Conservation (phyloP, 2,888 invertebrate species). For the Tipula helvola region DNA sequence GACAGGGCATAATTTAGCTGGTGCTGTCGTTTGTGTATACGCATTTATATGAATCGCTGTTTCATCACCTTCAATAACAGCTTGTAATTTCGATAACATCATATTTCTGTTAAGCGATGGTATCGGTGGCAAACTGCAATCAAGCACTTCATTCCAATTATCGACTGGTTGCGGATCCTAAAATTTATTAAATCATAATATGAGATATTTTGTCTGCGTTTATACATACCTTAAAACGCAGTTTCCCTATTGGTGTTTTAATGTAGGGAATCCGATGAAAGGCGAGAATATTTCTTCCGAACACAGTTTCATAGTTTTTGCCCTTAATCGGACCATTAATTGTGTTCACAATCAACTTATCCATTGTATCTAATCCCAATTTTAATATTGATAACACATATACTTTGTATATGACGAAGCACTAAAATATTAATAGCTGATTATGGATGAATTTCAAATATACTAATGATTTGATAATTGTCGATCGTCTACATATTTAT, state of each 20-base stretch:
- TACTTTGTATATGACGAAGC: neutral
- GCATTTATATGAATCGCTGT: conserved; percentile 43
- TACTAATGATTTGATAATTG: neutral
- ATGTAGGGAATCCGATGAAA: conserved; percentile 21
- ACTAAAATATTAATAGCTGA: neutral
- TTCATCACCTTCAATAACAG: conserved; percentile 28
- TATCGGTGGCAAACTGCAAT: conserved; percentile 23
- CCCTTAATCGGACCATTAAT: conserved; percentile 27
- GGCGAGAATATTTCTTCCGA: conserved; percentile 25
- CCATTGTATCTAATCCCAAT: neutral
- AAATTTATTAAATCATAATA: no score
- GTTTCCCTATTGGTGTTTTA: conserved; percentile 26
- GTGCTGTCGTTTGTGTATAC: conserved; percentile 26
- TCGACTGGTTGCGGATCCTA: neutral
- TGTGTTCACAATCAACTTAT: conserved; percentile 22
- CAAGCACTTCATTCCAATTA: conserved; percentile 32
- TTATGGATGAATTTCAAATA: neutral
- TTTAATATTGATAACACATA: neutral
- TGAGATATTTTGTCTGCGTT: no score
- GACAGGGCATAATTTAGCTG: conserved; percentile 26
- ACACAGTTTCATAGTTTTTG: conserved; percentile 10
- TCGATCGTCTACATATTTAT: neutral
- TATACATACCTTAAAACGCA: conserved; percentile 21
- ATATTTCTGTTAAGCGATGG: neutral
- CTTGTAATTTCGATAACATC: neutral